These are phyloP conservation scores for Tiliacea aurago DNA, from an alignment of 2,888 invertebrate species.

Conservation along the genomic window DNA sequence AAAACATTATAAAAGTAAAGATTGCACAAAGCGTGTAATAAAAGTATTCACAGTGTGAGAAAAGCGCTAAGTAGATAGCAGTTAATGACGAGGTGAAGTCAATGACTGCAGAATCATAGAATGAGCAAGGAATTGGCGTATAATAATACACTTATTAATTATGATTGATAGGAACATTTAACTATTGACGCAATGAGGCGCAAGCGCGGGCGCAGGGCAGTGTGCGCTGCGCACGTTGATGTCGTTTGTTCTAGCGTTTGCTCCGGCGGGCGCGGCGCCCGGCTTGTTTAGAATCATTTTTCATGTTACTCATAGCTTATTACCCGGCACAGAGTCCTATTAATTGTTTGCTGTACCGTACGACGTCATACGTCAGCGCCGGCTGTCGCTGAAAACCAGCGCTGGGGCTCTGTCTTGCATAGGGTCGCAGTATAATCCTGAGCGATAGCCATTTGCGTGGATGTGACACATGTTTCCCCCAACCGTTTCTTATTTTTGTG, in stretches of 20 bases:
- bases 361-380: too few species aligned
- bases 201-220: constrained; percentile 64
- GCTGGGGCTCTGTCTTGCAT: too few species aligned
- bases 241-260: constrained; percentile 82
- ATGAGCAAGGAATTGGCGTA: constrained; percentile 57
- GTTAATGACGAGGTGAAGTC: constrained; percentile 53
- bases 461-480: too few species aligned
- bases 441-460: too few species aligned
- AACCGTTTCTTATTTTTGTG: too few species aligned
- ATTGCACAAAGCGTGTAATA: constrained; percentile 16
- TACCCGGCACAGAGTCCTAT: too few species aligned
- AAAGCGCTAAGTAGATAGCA: constrained; percentile 37
- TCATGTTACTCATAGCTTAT: constrained; percentile 21
- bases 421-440: too few species aligned
- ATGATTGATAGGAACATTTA: constrained; percentile 60
- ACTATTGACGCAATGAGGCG: constrained; percentile 67
- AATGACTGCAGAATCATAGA: constrained; percentile 56
- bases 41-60: constrained; percentile 37
- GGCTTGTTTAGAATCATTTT: constrained; percentile 38
- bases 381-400: too few species aligned
- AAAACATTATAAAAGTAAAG: constrained; percentile 25
- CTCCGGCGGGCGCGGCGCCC: constrained; percentile 43
- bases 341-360: too few species aligned
- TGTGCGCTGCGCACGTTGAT: constrained; percentile 82
- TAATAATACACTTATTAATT: constrained; percentile 59